Conservation (phyloP, 2,888 invertebrate species). For the Hecatera dysodea region DNA sequence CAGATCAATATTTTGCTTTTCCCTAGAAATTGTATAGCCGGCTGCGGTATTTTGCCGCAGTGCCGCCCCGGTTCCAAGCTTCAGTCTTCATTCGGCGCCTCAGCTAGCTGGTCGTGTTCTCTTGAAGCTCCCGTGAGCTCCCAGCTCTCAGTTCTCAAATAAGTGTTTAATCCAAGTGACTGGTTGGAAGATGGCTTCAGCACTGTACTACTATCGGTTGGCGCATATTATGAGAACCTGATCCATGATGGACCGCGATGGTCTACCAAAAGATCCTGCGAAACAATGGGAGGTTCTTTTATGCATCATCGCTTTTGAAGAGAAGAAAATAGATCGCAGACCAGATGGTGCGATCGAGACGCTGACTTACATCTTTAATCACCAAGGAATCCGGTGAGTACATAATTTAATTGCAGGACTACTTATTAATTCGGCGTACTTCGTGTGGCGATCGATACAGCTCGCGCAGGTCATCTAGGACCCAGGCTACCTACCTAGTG, state of each 20-base stretch:
- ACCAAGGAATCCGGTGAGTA: conserved; percentile 82
- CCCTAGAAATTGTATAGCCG: conserved; percentile 8
- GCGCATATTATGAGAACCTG: conserved; percentile 36
- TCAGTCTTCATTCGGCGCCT: conserved; percentile 24
- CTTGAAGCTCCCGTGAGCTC: conserved; percentile 12
- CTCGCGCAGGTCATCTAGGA: conserved; percentile 48
- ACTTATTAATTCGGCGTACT: conserved; percentile 5
- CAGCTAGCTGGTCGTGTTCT: conserved; percentile 4
- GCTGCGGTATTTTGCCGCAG: neutral
- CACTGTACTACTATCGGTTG: conserved; percentile 17
- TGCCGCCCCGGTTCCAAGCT: neutral
- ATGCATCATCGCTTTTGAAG: conserved; percentile 83
- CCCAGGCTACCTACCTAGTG: conserved; percentile 24
- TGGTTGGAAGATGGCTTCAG: conserved; percentile 29
- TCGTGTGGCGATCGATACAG: conserved; percentile 37
- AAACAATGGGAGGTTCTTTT: conserved; percentile 87
- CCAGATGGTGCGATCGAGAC: conserved; percentile 83
- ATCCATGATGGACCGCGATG: conserved; percentile 74
- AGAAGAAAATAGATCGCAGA: conserved; percentile 85
- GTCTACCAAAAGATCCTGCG: conserved; percentile 81
- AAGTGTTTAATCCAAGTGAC: conserved; percentile 16
- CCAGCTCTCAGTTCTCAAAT: conserved; percentile 7
- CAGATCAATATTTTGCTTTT: conserved; percentile 46
- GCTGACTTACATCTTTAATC: conserved; percentile 83
- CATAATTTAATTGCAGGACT: conserved; percentile 1